Evolutionary conservation across 2,113 vertebrate species (phyloP), one percentile per base, ranked within the genome.

Genomic region (Triplophysa tibetana): DNA sequence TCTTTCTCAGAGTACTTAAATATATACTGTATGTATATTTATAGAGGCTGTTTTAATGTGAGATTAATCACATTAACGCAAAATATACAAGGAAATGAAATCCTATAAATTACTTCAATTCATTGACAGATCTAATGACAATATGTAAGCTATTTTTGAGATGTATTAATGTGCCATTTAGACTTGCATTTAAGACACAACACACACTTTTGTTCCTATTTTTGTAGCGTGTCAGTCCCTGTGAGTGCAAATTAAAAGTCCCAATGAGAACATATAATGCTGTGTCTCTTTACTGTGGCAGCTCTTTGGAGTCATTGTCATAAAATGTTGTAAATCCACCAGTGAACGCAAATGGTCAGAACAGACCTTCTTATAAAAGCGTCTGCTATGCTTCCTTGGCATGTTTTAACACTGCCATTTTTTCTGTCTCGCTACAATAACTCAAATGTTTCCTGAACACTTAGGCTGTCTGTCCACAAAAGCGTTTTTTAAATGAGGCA

Each of bases 161-260:
- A 43, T 43, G 10, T 43, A 1, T 43, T 43, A 9, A 43, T 10
- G 10, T 43, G 7, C 41, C 41, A 29, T 43, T 43, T 43, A 45
- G 43, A 45, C 7, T 38, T 38, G 33, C 5, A 38, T 38, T 38
- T 7, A 7, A 7, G 33, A 38, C 6, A 8, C 5, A 7, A 50
- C 48, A 50, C 48, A 50, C 48, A 50, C 2, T 16, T 4, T 50
- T 13, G 11, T 50, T 13, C 16, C 4, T 50, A 13, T 4, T 50
- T 2, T 8, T 1, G 4, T 48, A 19, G 48, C 48, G 13, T 54
- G 68, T 16, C 48, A 54, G 52, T 24, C 26, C 0, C 24, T 70
- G 69, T 70, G 50, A 45, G 26, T 38, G 69, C 50, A 70, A 26
- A 70, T 70, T 70, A 56, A 26, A 70, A 24, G 2, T 70, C 69